These are phyloP conservation scores for Noctuana brunneofusca DNA, from an alignment of 2,888 invertebrate genomes.

Conservation along the genomic window DNA sequence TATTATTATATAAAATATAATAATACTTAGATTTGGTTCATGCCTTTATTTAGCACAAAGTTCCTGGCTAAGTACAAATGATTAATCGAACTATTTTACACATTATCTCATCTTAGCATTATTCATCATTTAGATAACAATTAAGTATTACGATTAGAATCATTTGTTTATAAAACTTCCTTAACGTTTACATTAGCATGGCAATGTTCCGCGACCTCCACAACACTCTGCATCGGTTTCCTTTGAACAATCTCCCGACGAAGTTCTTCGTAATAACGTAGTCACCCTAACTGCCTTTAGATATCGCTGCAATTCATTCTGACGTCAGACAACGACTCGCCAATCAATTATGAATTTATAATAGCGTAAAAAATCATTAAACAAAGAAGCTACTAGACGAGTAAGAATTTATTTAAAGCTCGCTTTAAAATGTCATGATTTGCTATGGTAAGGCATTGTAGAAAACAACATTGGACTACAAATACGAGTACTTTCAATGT, in stretches of 20 bases:
- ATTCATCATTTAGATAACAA: slow-evolving; percentile 4
- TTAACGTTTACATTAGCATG: slow-evolving; percentile 5
- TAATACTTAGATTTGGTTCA: too few species aligned
- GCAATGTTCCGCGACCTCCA: slow-evolving; percentile 13
- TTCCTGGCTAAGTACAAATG: background rate
- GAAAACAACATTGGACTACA: too few species aligned
- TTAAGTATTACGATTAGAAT: background rate
- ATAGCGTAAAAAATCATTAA: slow-evolving; percentile 9
- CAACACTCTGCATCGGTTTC: slow-evolving; percentile 9
- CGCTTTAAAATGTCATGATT: background rate
- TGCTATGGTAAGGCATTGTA: background rate
- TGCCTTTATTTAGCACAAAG: too few species aligned
- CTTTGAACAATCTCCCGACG: slow-evolving; percentile 8
- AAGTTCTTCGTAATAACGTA: slow-evolving; percentile 14
- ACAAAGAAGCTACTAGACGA: too few species aligned
- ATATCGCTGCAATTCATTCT: slow-evolving; percentile 21
- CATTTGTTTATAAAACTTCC: slow-evolving; percentile 21
- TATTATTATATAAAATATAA: too few species aligned
- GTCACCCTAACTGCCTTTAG: slow-evolving; percentile 4
- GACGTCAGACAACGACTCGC: slow-evolving; percentile 7
- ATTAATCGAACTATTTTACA: background rate
- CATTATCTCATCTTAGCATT: background rate
- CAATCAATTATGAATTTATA: slow-evolving; percentile 21
- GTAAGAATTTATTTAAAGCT: background rate
- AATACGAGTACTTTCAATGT: too few species aligned